phyloP scores from a whole-genome alignment of 2,888 invertebrate genomes.

The Terebella lapidaria region DNA sequence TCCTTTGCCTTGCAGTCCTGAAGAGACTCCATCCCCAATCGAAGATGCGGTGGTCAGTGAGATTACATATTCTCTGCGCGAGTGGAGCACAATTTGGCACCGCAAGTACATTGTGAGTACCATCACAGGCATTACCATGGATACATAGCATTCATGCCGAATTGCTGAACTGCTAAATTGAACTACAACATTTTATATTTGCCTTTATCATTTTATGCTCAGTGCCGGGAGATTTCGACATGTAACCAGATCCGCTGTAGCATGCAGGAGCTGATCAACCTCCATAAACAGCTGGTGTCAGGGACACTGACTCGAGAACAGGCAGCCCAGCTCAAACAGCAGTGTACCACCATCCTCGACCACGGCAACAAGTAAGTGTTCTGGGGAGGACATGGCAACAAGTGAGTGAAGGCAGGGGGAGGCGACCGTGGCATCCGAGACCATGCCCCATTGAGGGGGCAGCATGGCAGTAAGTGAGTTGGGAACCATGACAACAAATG shows the following conservation, averaged over 20 bases:
- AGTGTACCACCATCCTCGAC: slow-evolving; percentile 86
- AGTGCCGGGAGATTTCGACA: not conserved
- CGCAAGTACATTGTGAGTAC: slow-evolving; percentile 74
- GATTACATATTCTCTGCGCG: slow-evolving; percentile 82
- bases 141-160: too few species aligned
- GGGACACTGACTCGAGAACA: slow-evolving; percentile 89
- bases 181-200: too few species aligned
- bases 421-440: too few species aligned
- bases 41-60: slow-evolving; percentile 88
- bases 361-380: slow-evolving; percentile 89
- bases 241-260: slow-evolving; percentile 48
- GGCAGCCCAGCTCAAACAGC: slow-evolving; percentile 76
- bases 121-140: too few species aligned
- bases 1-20: slow-evolving; percentile 52
- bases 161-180: too few species aligned
- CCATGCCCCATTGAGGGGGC: too few species aligned
- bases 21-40: slow-evolving; percentile 67
- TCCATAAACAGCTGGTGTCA: slow-evolving; percentile 76
- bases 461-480: too few species aligned
- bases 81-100: slow-evolving; percentile 93
- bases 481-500: too few species aligned
- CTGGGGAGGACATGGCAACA: not conserved
- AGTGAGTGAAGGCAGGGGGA: too few species aligned
- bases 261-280: slow-evolving; percentile 83
- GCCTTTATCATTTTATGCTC: too few species aligned